phyloP scores from a whole-genome alignment of 2,113 vertebrate species.

The Ophiodon elongatus region DNA sequence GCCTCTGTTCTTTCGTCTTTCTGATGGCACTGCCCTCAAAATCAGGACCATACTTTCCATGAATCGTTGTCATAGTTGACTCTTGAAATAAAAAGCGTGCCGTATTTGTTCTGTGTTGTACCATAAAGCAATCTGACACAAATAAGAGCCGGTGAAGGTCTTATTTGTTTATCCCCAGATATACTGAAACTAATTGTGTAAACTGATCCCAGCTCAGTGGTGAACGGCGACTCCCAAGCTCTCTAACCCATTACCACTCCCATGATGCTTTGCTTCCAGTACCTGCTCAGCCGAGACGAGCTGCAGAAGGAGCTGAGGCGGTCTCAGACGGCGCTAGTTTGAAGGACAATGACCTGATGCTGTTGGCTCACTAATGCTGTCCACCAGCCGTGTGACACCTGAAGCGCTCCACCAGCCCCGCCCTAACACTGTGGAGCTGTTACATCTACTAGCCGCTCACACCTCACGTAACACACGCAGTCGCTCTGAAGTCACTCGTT shows the following conservation, averaged over 20 bases:
- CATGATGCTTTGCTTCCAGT: constrained; percentile 86
- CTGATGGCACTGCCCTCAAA: neutral
- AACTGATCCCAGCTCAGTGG: constrained; percentile 38
- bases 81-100: neutral
- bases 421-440: constrained; percentile 29
- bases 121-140: neutral
- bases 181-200: neutral
- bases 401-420: no score
- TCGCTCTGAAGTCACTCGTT: neutral
- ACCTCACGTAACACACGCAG: constrained; percentile 32
- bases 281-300: constrained; percentile 89
- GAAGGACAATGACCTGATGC: constrained; percentile 68
- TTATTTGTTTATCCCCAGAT: neutral
- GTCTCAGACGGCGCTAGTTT: constrained; percentile 79
- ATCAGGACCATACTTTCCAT: neutral
- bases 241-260: constrained; percentile 70
- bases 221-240: constrained; percentile 6
- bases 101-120: neutral
- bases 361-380: constrained; percentile 68
- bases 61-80: neutral
- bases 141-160: neutral
- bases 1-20: neutral
- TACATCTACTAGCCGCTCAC: constrained; percentile 15
- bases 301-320: constrained; percentile 86
- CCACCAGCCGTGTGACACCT: neutral